Evolutionary conservation across 2,888 invertebrate genomes (phyloP).

Genomic region (Encarsia formosa): DNA sequence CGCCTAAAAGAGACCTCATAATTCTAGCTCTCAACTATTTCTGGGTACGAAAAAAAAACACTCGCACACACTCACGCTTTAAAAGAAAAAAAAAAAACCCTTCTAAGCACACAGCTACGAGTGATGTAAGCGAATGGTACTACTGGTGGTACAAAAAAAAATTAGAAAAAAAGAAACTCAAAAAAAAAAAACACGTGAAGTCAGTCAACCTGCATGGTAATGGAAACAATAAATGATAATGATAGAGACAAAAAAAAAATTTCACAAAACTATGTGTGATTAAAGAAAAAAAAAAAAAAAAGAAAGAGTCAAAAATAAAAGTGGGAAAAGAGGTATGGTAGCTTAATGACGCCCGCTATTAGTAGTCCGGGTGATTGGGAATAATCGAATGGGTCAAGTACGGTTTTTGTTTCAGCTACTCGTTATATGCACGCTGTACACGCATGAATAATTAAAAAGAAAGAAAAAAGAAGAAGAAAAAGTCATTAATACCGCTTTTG

Average conservation of each 20-base stretch:
- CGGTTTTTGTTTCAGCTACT: background rate
- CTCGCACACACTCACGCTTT: too few species aligned
- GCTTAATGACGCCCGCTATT: conserved; percentile 20
- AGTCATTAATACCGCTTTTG: conserved; percentile 15
- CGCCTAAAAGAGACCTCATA: too few species aligned
- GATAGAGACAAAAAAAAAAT: too few species aligned
- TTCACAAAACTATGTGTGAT: too few species aligned
- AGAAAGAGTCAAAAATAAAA: background rate
- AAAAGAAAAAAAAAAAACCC: conserved; percentile 28
- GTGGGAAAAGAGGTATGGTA: background rate
- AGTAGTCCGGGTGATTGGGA: conserved; percentile 16
- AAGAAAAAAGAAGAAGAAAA: conserved; percentile 5
- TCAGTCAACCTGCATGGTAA: too few species aligned
- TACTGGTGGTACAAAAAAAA: background rate
- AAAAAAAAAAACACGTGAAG: too few species aligned
- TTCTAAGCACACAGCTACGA: conserved; percentile 31
- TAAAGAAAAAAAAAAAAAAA: background rate
- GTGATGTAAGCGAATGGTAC: conserved; percentile 28
- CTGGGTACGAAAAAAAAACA: too few species aligned
- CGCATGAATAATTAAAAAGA: too few species aligned
- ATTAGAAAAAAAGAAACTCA: too few species aligned
- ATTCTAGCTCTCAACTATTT: too few species aligned
- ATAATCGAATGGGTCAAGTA: conserved; percentile 26
- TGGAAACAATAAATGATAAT: background rate
- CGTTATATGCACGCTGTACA: too few species aligned